Evolutionary conservation across 2,888 invertebrate genomes (phyloP).

Genomic region (Yponomeuta plumbellus): DNA sequence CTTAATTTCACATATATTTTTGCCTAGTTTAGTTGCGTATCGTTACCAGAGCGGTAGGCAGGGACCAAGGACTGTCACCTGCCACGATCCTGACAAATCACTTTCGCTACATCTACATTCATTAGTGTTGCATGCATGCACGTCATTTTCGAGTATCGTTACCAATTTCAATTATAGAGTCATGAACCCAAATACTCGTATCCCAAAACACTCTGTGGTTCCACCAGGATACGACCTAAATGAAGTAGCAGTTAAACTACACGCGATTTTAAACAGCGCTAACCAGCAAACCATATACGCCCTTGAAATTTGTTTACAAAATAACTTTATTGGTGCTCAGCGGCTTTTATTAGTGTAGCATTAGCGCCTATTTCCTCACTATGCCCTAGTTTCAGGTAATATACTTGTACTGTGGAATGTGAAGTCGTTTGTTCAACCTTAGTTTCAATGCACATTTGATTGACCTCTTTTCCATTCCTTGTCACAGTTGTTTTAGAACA

Average conservation of each 20-base stretch:
- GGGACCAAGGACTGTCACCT: too few relatives aligned
- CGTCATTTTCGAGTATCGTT: too few relatives aligned
- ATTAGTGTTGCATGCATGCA: too few relatives aligned
- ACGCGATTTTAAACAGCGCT: constrained; percentile 12
- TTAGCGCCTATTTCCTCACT: not conserved
- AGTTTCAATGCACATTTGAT: constrained; percentile 1
- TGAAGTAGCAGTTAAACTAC: constrained; percentile 9
- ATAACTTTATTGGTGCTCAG: constrained; percentile 14
- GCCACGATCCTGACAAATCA: too few relatives aligned
- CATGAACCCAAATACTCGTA: not conserved
- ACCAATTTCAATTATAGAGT: too few relatives aligned
- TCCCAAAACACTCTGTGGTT: constrained; percentile 3
- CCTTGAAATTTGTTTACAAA: constrained; percentile 12
- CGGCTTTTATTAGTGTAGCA: constrained; percentile 11
- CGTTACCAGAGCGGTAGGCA: too few relatives aligned
- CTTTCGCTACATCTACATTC: too few relatives aligned
- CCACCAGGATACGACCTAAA: constrained; percentile 1
- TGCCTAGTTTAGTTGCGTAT: too few relatives aligned
- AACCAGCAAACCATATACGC: constrained; percentile 11
- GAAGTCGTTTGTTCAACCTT: constrained; percentile 23
- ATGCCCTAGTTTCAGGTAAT: constrained; percentile 26
- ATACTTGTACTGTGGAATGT: constrained; percentile 8
- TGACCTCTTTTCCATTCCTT: not conserved
- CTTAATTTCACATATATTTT: too few relatives aligned
- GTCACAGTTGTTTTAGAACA: not conserved